Base-by-base conservation (phyloP, 2,113 vertebrate species). In the Bos javanicus region DNA sequence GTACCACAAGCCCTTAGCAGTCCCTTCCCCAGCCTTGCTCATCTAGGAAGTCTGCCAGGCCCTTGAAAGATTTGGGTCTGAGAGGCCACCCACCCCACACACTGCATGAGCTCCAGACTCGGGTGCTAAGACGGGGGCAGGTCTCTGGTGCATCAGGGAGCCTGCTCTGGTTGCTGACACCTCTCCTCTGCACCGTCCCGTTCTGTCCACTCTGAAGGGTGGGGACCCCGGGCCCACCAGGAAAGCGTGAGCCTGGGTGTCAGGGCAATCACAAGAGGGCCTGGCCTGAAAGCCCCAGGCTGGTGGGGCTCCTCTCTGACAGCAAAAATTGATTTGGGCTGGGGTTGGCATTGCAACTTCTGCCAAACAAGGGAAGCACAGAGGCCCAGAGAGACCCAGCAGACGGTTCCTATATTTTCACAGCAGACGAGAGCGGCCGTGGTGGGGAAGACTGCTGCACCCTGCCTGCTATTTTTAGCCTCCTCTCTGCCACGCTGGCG, bases 401-500 rank as follows among this genome's bases (percentile, higher is more conserved):
- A 28, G n/a, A 21, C 3, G 0, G 87, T 2, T 1, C 93, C 26
- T 8, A 0, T 3, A 11, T 56, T 30, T 64, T 21, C 25, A 0
- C 84, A 52, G 54, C 1, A 0, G 14, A 57, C 15, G 36, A 1
- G 87, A 26, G 33, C 1, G 0, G 89, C 74, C 10, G 0, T 0
- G 0, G 0, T 46, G 3, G 88, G 91, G 7, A 3, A 2, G 94
- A 76, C 76, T 26, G 54, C 4, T 0, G 39, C 28, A 13, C 39
- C 2, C 3, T 21, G 12, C 92, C 2, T 8, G 93, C 95, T 99
- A 98, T 98, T 98, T 98, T 86, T n/a, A 97, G 64, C 91, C 23
- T 52, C 43, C 89, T 87, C 1, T 25, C 96, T 97, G 98, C 98
- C 98, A 98, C 92, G 95, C 95, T 97, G 98, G 98, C 98, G 94